Evolutionary conservation across 2,797 vertebrate species (phyloP), one percentile per base, ranked within the genome.

Genomic region (Eulemur albifrons): DNA sequence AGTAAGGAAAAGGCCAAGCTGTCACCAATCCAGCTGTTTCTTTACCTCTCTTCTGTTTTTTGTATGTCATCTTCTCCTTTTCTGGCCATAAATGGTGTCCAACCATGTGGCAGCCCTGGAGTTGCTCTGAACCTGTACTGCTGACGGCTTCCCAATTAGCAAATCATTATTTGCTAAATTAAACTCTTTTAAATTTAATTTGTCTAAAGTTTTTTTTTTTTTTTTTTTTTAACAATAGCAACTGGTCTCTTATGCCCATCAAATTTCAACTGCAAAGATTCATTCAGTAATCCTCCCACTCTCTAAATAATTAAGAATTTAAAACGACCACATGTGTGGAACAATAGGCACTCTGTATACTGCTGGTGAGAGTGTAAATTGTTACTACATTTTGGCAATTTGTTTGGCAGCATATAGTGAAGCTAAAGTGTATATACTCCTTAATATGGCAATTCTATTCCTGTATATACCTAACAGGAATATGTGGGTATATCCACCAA

Each of bases 181-280:
- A 75, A 79, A 79, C 50, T 54, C 50, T 54, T 14, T 38, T 54
- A 38, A 79, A 79, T 54, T 54, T 38, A 79, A 23, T 79, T n/a
- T 35, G 21, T 25, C 50, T 54, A 38, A 54, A 54, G 35, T 77
- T 50, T 76, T n/a, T 40, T 40, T 40, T 52, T 12, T 35, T 35
- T 35, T 54, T 54, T 54, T 54, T 11, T 77, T 79, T 54, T 38
- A 79, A 38, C n/a, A 54, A 38, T 38, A 45, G 35, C 45, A 86
- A 54, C 43, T 27, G 27, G 15, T 92, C n/a, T 72, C 43, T 89
- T 77, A 89, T 0, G 17, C 4, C 18, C 63, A 32, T 52, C 23
- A 83, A 61, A n/a, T 93, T 86, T 95, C 86, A 93, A 43, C 38
- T 63, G 11, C 32, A 75, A 89, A 92, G 61, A 80, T 50, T 94